These are phyloP conservation scores for Pterophyllum scalare DNA, from an alignment of 2,113 vertebrate species.

Conservation along the genomic window DNA sequence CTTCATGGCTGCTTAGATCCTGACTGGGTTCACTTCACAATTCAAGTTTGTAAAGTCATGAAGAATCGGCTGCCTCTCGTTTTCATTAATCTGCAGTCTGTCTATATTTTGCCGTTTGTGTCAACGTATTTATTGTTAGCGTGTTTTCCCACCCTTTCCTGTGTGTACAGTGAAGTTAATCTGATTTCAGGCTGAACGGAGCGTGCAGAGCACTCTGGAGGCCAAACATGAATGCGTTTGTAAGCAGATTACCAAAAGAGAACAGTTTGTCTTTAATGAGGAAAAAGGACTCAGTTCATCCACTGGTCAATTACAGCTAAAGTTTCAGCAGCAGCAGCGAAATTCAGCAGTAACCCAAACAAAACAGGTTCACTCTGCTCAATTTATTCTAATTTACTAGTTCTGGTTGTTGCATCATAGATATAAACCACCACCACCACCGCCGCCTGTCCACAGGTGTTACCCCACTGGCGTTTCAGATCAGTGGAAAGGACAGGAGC, in stretches of 20 bases:
- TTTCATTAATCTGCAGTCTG: background rate
- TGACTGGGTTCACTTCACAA: background rate
- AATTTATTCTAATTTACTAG: background rate
- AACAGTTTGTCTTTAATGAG: background rate
- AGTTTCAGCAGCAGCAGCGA: background rate
- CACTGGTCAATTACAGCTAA: slow-evolving; percentile 3
- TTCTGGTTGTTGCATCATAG: background rate
- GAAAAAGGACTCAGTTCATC: background rate
- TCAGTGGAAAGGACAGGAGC: background rate
- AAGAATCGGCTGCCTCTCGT: background rate
- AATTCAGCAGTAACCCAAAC: background rate
- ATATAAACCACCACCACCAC: background rate
- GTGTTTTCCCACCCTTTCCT: background rate
- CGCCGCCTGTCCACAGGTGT: background rate
- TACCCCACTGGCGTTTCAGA: background rate
- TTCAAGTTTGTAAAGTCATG: background rate
- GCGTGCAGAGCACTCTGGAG: too few species aligned
- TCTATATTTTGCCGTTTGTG: background rate
- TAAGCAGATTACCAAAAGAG: background rate
- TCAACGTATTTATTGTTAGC: too few species aligned
- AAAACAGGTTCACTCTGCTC: background rate
- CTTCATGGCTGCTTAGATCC: background rate
- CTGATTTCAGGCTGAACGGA: background rate
- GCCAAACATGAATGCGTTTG: background rate
- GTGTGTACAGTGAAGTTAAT: background rate